phyloP scores from a whole-genome alignment of 2,113 vertebrate genomes.

The Sinocyclocheilus anophthalmus region DNA sequence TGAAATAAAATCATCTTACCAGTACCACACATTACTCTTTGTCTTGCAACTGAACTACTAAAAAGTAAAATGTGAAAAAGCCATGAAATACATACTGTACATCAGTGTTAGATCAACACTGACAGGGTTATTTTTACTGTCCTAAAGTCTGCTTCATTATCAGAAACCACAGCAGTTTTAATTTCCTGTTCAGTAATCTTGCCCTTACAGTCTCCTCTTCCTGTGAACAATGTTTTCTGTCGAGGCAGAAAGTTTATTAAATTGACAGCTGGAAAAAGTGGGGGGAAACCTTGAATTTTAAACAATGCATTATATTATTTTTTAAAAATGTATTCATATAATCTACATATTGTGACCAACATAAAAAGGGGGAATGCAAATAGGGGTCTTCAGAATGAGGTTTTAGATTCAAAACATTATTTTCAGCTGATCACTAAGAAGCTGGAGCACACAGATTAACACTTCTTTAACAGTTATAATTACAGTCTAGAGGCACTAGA shows the following conservation, averaged over 20 bases:
- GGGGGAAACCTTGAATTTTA: not conserved
- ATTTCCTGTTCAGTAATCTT: slow-evolving; percentile 7
- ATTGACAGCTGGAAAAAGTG: not conserved
- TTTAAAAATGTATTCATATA: not conserved
- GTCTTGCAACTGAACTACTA: not conserved
- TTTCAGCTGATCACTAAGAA: not conserved
- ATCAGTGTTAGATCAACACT: not conserved
- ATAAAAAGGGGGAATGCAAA: not conserved
- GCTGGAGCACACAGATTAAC: not conserved
- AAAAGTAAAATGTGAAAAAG: not conserved
- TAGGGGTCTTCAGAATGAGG: not conserved
- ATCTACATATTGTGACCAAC: not conserved
- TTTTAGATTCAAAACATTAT: not conserved
- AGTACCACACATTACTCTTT: not conserved
- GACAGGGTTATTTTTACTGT: not conserved
- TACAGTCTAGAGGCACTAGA: not conserved
- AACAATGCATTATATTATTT: not conserved
- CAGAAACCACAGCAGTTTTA: not conserved
- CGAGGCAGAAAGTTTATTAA: not conserved
- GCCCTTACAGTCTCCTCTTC: not conserved
- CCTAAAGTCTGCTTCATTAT: not conserved
- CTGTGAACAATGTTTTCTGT: not conserved
- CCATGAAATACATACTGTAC: not conserved
- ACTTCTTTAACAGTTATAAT: not conserved
- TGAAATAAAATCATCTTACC: not conserved